Percentiles rank a stretch among this genome's conserved stretches.
phyloP scores from a whole-genome alignment of 2,797 vertebrate genomes.

The Clamator glandarius region DNA sequence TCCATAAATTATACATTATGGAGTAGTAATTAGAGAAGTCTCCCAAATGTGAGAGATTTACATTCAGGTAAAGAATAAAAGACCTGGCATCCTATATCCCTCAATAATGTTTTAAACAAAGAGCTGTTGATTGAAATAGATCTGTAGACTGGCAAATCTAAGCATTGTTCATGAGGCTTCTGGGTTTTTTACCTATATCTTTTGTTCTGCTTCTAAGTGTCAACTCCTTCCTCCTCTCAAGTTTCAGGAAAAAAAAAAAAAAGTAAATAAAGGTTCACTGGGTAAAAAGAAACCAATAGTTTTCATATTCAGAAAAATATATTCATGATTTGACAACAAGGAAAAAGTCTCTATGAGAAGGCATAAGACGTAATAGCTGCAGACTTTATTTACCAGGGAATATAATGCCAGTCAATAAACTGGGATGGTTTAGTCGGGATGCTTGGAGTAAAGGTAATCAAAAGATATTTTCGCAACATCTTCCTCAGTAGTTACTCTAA shows the following conservation, averaged over 20 bases:
- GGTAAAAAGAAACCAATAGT: fast-evolving
- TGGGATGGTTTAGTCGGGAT: background rate
- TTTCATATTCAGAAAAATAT: background rate
- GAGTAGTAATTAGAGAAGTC: background rate
- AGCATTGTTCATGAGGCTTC: background rate
- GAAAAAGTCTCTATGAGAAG: background rate
- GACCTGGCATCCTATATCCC: background rate
- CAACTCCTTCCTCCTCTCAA: fast-evolving
- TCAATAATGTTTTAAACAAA: background rate
- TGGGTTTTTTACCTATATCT: background rate
- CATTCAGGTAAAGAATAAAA: background rate
- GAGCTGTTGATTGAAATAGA: background rate
- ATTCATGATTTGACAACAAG: background rate
- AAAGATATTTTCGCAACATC: background rate
- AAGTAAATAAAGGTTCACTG: background rate
- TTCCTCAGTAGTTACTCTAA: background rate
- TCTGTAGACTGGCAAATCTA: background rate
- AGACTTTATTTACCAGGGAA: background rate
- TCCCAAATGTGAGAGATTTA: background rate
- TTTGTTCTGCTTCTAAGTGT: background rate
- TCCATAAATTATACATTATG: background rate
- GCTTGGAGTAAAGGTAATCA: background rate
- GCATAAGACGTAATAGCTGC: background rate
- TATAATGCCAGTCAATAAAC: background rate
- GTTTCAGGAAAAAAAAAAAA: background rate